phyloP scores from a whole-genome alignment of 2,888 invertebrate genomes.

The Apotomis turbidana region DNA sequence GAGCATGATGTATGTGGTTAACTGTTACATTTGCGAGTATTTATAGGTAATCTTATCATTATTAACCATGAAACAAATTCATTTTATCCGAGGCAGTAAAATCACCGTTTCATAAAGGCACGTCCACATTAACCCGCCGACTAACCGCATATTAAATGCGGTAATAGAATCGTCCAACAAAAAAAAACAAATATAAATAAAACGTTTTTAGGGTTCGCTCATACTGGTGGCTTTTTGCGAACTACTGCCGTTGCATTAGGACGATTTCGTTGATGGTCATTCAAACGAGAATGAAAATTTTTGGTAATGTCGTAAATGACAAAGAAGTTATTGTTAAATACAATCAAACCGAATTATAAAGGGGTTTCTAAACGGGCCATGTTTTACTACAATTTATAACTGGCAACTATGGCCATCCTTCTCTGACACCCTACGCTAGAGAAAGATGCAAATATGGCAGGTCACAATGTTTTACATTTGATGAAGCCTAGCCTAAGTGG shows the following conservation, averaged over 20 bases:
- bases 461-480: too few relatives aligned
- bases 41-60: too few relatives aligned
- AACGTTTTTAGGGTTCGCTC: constrained; percentile 18
- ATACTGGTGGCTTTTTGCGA: constrained; percentile 8
- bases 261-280: neutral
- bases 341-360: too few relatives aligned
- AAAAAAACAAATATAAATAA: constrained; percentile 14
- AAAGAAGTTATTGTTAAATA: too few relatives aligned
- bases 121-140: constrained; percentile 46
- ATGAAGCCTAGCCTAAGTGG: too few relatives aligned
- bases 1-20: neutral
- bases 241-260: neutral
- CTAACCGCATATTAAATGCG: constrained; percentile 50
- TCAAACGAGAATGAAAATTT: too few relatives aligned
- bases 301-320: too few relatives aligned
- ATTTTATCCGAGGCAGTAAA: neutral
- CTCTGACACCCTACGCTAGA: too few relatives aligned
- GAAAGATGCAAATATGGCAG: too few relatives aligned
- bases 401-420: too few relatives aligned
- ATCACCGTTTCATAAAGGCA: constrained; percentile 13
- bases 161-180: constrained; percentile 35
- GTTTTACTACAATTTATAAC: too few relatives aligned
- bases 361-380: too few relatives aligned
- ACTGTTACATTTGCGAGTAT: neutral
- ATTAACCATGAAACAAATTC: constrained; percentile 3